Conservation (phyloP, 2,797 vertebrate genomes). For the Cygnus olor region DNA sequence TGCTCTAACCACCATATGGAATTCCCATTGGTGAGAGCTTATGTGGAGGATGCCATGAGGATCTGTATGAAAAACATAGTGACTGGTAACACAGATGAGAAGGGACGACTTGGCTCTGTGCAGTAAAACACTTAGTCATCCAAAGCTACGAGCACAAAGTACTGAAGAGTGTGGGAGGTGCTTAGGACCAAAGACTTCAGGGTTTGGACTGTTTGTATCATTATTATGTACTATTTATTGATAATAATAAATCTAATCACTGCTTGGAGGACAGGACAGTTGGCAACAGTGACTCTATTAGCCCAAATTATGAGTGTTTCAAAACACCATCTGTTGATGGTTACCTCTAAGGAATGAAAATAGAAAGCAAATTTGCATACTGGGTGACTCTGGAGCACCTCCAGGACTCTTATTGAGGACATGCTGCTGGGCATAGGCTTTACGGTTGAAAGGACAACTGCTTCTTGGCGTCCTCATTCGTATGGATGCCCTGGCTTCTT, state of each 20-base stretch:
- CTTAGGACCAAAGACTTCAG: background rate
- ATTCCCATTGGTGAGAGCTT: conserved; percentile 6
- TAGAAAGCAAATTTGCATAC: conserved; percentile 34
- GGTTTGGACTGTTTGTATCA: conserved; percentile 14
- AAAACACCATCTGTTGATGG: conserved; percentile 69
- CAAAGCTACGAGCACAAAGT: background rate
- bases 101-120: background rate
- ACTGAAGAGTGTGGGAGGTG: background rate
- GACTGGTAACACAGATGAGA: background rate
- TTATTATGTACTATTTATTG: conserved; percentile 59
- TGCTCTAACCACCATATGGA: background rate
- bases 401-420: background rate
- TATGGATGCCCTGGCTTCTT: background rate
- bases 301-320: conserved; percentile 60
- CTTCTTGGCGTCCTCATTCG: background rate
- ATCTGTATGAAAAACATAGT: background rate
- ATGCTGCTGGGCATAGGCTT: background rate
- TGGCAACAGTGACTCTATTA: conserved; percentile 55
- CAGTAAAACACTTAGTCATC: background rate
- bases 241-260: conserved; percentile 39
- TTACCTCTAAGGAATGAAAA: conserved; percentile 57
- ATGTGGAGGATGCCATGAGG: background rate
- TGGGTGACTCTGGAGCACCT: background rate
- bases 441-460: background rate
- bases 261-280: conserved; percentile 42